Conservation (phyloP, 2,888 invertebrate genomes). For the Phalangium opilio region DNA sequence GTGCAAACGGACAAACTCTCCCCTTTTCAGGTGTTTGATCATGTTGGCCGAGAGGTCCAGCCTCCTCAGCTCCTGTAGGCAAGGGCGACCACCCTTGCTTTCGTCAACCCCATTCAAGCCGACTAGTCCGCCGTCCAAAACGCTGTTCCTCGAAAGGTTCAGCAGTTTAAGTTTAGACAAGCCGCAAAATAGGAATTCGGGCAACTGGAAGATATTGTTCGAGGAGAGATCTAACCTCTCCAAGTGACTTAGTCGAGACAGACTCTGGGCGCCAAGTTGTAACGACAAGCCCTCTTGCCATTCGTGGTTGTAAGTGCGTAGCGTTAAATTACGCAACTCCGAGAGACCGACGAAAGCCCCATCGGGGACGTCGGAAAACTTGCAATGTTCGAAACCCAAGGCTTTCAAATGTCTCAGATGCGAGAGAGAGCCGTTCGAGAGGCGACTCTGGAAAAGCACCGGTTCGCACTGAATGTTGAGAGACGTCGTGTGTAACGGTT, state of each 20-base stretch:
- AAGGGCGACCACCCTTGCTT: conserved; percentile 15
- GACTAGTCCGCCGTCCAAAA: conserved; percentile 57
- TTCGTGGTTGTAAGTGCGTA: conserved; percentile 61
- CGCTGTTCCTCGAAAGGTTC: conserved; percentile 57
- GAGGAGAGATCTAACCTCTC: conserved; percentile 20
- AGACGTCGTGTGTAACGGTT: conserved; percentile 63
- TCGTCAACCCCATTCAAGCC: conserved; percentile 9
- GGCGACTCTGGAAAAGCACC: conserved; percentile 16
- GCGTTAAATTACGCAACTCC: conserved; percentile 47
- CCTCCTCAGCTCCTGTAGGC: conserved; percentile 25
- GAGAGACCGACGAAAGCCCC: conserved; percentile 45
- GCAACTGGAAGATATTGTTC: conserved; percentile 34
- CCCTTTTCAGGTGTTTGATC: conserved; percentile 51
- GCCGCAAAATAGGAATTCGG: conserved; percentile 45
- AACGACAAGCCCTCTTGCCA: conserved; percentile 44
- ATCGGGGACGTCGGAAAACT: conserved; percentile 29
- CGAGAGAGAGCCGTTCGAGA: conserved; percentile 20
- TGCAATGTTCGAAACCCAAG: conserved; percentile 59
- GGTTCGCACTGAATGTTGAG: conserved; percentile 50
- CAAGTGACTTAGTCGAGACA: conserved; percentile 20
- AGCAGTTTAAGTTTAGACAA: conserved; percentile 38
- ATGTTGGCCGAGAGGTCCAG: conserved; percentile 60
- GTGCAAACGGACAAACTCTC: conserved; percentile 53
- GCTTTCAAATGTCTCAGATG: conserved; percentile 53
- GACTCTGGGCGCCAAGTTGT: conserved; percentile 20